These are phyloP conservation scores for Paramacrobiotus metropolitanus DNA, from an alignment of 1,140 invertebrate genomes.

Conservation along the genomic window DNA sequence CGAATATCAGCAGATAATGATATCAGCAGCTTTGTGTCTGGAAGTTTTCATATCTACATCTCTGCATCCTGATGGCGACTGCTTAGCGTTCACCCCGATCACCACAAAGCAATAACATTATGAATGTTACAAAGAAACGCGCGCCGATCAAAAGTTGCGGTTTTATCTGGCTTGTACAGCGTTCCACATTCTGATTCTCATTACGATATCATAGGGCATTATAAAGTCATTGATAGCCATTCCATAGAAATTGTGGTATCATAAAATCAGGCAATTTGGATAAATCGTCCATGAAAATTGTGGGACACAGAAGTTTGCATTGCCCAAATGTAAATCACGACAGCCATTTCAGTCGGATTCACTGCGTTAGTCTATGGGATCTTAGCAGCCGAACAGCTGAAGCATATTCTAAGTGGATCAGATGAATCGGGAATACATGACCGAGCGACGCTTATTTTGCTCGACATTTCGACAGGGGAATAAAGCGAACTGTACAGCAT, in stretches of 20 bases:
- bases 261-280: conserved; percentile 6
- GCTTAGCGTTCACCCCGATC: too few species aligned
- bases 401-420: too few species aligned
- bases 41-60: too few species aligned
- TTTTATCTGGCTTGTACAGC: too few species aligned
- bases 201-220: conserved; percentile 1
- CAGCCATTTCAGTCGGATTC: background rate
- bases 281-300: conserved; percentile 6
- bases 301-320: background rate
- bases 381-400: too few species aligned
- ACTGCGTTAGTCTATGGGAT: background rate
- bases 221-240: conserved; percentile 1
- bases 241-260: conserved; percentile 2
- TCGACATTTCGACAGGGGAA: background rate
- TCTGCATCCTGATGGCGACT: too few species aligned
- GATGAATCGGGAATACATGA: background rate
- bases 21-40: too few species aligned
- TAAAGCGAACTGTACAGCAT: background rate
- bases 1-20: too few species aligned
- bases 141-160: too few species aligned
- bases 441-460: background rate
- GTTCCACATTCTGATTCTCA: conserved; percentile 3
- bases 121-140: too few species aligned
- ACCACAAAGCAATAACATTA: too few species aligned
- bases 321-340: background rate